Base-by-base conservation (phyloP, 2,888 invertebrate genomes). In the Eristalinus sepulchralis region DNA sequence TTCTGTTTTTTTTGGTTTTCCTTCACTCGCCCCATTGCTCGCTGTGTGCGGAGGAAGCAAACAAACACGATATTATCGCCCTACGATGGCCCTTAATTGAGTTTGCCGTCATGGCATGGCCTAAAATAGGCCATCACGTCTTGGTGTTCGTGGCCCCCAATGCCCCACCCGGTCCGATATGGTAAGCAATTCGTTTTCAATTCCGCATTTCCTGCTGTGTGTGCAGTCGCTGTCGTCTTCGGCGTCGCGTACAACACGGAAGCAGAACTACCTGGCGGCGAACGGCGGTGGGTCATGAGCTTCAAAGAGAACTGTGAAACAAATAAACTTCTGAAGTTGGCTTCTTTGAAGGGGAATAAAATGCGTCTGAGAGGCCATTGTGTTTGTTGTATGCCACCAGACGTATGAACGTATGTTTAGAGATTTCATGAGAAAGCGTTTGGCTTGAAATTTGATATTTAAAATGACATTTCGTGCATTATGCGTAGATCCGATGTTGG, bases 121-220 rank as follows among this genome's bases (percentile, higher is more conserved):
- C 76, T 66, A 85, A 85, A 85, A 81, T 81, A 77, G 84, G 82
- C 81, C 76, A 81, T 77, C 84, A 85, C 84, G 84, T 81, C 76
- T 81, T 71, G 76, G 57, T 76, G 55, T 55, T 71, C 60, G 47
- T 72, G 64, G 24, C 59, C 59, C 11, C 33, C 8, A 60, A 34
- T 20, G 24, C 24, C 20, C 67, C 62, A 53, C 47, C n/a, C 47
- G 47, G 6, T 47, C 17, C 47, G 17, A 73, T 73, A 79, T 64
- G 33, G 79, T 36, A 64, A 70, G 73, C 83, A 79, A 83, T 83
- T 79, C 83, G 55, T 83, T 83, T 83, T 83, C 83, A 73, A 83
- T 83, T 83, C 83, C 33, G 68, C 80, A 79, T 83, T 83, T 83
- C 83, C 83, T 79, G 83, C 75, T 59, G 57, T 64, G 47, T 67